Evolutionary conservation across 2,797 vertebrate species (phyloP).

Genomic region (Taeniopygia guttata): DNA sequence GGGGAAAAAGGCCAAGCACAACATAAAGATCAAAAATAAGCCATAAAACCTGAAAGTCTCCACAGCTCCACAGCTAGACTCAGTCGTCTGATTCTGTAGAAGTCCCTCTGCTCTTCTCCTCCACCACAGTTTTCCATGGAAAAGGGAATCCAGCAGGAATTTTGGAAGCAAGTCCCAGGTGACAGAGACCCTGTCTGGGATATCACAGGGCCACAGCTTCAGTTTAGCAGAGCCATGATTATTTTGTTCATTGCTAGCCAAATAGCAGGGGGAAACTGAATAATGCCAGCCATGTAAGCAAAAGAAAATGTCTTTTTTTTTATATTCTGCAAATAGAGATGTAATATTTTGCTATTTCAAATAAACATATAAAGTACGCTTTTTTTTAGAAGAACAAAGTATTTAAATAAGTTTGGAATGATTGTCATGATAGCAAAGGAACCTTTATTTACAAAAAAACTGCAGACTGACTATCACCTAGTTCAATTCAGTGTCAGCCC

Average conservation of each 20-base stretch:
- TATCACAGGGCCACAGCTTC: background rate
- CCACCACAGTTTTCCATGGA: background rate
- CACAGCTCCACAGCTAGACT: background rate
- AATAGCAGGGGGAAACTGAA: background rate
- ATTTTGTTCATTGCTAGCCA: background rate
- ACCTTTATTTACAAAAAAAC: background rate
- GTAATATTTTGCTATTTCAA: background rate
- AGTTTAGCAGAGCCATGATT: background rate
- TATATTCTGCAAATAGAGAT: background rate
- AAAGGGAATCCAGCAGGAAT: background rate
- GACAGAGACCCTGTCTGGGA: too few relatives aligned
- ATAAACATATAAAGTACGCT: background rate
- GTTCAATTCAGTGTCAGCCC: background rate
- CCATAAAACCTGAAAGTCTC: background rate
- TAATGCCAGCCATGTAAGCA: background rate
- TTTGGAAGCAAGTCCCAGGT: background rate
- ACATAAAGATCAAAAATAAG: background rate
- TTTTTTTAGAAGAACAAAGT: background rate
- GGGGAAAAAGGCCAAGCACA: background rate
- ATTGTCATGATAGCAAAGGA: background rate
- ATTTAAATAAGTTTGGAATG: background rate
- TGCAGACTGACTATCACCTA: background rate
- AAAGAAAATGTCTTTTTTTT: background rate
- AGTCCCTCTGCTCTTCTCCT: background rate
- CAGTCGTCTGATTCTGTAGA: background rate